Evolutionary conservation across 2,888 invertebrate species (phyloP), one percentile per base, ranked within the genome.

Genomic region (Synanthedon vespiformis): DNA sequence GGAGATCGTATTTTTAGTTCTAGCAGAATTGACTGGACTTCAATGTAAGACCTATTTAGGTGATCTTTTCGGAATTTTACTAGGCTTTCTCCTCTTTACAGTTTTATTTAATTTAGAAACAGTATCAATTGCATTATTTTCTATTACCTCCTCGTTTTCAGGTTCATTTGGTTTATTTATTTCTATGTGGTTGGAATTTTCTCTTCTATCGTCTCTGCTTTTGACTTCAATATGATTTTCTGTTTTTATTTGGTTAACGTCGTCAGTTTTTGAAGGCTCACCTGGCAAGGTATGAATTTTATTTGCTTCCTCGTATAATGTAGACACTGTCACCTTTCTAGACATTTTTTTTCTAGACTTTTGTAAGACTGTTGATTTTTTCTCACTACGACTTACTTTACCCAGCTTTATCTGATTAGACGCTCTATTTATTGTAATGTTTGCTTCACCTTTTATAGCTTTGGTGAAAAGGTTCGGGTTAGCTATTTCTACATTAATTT

Each of bases 41-140:
- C 11, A 3, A 8, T 12, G 44, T n/a, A n/a, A 14, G 13, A 44
- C 44, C 63, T 53, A 51, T 54, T 57, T 57, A 22, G 59, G 13
- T 57, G 61, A 56, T 57, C 69, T 54, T 57, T 65, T 64, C 12
- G 72, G 75, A 52, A 76, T 77, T 56, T 61, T 75, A 54, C 75
- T 75, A 4, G 63, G 64, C 51, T 44, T 44, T 44, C 13, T 14
- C 5, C 13, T n/a, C 16, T 34, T 16, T 27, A 13, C 11, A 13
- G 40, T 11, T 51, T 27, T 51, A 51, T 51, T 40, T 44, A 44
- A n/a, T 14, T 44, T 14, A 13, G 6, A 8, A 44, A 11, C 12
- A 13, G 44, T 44, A 44, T n/a, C 10, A 34, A 10, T 10, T 34
- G 8, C 2, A 34, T 34, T 34, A 34, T 34, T 8, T 10, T 34